A percentile compares a stretch with the other conserved stretches of the same genome.
These are phyloP conservation scores for Parnassius smintheus DNA, from an alignment of 2,888 invertebrate genomes.

Conservation along the genomic window DNA sequence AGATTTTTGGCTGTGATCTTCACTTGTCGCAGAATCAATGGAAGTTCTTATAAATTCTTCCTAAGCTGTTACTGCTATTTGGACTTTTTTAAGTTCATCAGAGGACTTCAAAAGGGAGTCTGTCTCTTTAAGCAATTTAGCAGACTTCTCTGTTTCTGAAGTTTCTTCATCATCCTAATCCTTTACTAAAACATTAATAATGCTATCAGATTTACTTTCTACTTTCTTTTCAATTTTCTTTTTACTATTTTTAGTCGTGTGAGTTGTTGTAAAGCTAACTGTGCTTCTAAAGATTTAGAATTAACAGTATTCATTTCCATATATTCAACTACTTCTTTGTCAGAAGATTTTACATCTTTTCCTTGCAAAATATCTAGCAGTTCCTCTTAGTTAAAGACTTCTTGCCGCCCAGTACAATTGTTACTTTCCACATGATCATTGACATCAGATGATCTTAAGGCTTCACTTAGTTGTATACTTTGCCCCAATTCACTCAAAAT, in stretches of 20 bases:
- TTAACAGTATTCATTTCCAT: conserved; percentile 29
- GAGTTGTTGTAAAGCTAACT: conserved; percentile 65
- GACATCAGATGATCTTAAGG: conserved; percentile 58
- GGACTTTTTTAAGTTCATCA: conserved; percentile 37
- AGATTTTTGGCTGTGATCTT: conserved; percentile 41
- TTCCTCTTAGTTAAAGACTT: conserved; percentile 74
- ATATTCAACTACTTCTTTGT: conserved; percentile 35
- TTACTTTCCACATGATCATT: conserved; percentile 62
- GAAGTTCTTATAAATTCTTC: conserved; percentile 42
- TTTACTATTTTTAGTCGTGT: conserved; percentile 48
- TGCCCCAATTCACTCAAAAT: conserved; percentile 63
- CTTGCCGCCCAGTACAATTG: conserved; percentile 55
- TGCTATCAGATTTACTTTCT: conserved; percentile 44
- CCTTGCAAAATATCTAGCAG: conserved; percentile 71
- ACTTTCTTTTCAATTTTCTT: conserved; percentile 30
- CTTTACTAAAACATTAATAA: conserved; percentile 77
- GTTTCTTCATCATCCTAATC: conserved; percentile 76
- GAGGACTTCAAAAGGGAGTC: conserved; percentile 36
- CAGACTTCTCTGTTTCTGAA: conserved; percentile 42
- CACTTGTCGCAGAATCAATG: conserved; percentile 47
- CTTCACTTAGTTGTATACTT: conserved; percentile 69
- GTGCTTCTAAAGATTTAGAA: conserved; percentile 50
- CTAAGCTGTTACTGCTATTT: conserved; percentile 38
- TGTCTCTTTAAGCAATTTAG: conserved; percentile 38
- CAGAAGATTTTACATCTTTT: conserved; percentile 52